Evolutionary conservation across 2,113 vertebrate genomes (phyloP).

Genomic region (Quiscalus mexicanus): DNA sequence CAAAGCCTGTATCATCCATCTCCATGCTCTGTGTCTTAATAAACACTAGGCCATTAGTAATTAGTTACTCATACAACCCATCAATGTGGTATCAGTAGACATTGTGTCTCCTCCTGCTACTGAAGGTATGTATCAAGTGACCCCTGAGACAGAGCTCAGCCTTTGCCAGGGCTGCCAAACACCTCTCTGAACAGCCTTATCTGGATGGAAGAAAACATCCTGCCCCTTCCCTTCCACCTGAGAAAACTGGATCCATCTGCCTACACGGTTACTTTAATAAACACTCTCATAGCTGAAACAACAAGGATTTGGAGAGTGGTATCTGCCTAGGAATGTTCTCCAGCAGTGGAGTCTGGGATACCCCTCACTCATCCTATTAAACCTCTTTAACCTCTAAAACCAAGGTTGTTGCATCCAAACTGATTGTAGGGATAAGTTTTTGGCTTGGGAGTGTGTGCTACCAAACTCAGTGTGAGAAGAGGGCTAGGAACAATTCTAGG

Average conservation of each 20-base stretch:
- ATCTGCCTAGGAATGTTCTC: neutral
- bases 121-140: neutral
- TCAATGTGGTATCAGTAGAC: neutral
- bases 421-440: neutral
- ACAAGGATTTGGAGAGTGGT: neutral
- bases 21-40: neutral
- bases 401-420: neutral
- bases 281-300: neutral
- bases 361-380: neutral
- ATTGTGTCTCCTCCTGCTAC: neutral
- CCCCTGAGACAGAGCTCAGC: neutral
- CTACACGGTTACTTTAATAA: neutral
- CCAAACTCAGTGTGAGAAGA: neutral
- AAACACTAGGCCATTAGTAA: neutral
- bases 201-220: neutral
- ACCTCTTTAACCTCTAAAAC: neutral
- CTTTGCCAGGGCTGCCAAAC: neutral
- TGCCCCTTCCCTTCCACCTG: neutral
- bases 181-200: neutral
- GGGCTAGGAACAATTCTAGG: neutral
- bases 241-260: neutral
- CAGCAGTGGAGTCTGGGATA: neutral
- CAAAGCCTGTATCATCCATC: neutral
- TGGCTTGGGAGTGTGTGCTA: neutral
- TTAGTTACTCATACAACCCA: fast-evolving